Conservation (phyloP, 2,888 invertebrate species). For the Dolichomitus sp. region DNA sequence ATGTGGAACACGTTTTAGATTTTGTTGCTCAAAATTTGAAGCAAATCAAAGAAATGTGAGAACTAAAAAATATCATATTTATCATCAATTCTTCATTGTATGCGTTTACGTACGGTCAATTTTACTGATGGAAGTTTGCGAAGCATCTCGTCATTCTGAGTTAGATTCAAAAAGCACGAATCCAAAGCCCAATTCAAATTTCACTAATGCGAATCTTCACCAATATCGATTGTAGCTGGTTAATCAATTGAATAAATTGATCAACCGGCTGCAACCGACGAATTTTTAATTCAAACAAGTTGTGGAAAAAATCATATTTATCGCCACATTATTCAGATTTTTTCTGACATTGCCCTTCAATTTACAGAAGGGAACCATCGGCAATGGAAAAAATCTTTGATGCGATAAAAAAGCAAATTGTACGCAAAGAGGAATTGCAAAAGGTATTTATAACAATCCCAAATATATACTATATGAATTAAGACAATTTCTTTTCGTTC, state of each 20-base stretch:
- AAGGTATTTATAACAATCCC: slow-evolving; percentile 70
- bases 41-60: slow-evolving; percentile 72
- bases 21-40: slow-evolving; percentile 75
- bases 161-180: too few species aligned
- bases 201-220: too few species aligned
- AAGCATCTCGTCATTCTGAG: too few species aligned
- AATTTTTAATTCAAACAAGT: too few species aligned
- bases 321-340: neutral
- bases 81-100: neutral
- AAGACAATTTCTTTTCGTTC: slow-evolving; percentile 4
- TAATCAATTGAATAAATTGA: too few species aligned
- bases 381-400: slow-evolving; percentile 73
- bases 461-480: neutral
- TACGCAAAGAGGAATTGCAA: slow-evolving; percentile 69
- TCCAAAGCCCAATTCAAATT: too few species aligned
- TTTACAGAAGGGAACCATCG: slow-evolving; percentile 70
- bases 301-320: neutral
- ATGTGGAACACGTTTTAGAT: slow-evolving; percentile 72
- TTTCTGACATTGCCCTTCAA: slow-evolving; percentile 2
- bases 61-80: slow-evolving; percentile 27
- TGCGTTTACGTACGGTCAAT: too few species aligned
- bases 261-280: too few species aligned
- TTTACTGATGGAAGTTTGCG: too few species aligned
- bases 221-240: too few species aligned
- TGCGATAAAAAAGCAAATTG: slow-evolving; percentile 73